Conservation (phyloP, 2,888 invertebrate genomes). For the Pemphredon lugubris region DNA sequence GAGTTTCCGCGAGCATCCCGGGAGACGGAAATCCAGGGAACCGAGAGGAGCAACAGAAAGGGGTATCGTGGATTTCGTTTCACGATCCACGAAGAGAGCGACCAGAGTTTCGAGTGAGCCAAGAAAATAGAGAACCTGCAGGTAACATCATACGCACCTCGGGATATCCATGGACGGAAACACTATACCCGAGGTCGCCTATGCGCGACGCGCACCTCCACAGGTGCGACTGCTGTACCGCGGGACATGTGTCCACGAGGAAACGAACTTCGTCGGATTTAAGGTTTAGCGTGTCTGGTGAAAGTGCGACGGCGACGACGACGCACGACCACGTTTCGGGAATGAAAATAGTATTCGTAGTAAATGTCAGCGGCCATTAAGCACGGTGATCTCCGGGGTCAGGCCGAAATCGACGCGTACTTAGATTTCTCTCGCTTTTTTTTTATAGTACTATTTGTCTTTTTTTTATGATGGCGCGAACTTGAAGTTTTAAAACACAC, state of each 20-base stretch:
- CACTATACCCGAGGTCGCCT: slow-evolving; percentile 65
- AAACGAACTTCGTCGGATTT: slow-evolving; percentile 40
- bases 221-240: slow-evolving; percentile 11
- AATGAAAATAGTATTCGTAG: no score
- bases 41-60: slow-evolving; percentile 18
- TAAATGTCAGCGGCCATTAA: no score
- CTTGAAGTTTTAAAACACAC: no score
- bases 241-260: slow-evolving; percentile 14
- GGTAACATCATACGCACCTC: slow-evolving; percentile 70
- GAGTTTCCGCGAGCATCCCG: slow-evolving; percentile 24
- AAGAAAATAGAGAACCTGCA: slow-evolving; percentile 56
- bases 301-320: slow-evolving; percentile 32
- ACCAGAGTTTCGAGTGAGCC: slow-evolving; percentile 46
- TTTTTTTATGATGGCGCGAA: no score
- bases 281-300: slow-evolving; percentile 35
- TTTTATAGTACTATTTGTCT: no score
- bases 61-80: slow-evolving; percentile 59
- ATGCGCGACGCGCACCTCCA: slow-evolving; percentile 41
- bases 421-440: no score
- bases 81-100: slow-evolving; percentile 55
- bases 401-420: no score
- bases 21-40: slow-evolving; percentile 60
- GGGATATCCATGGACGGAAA: slow-evolving; percentile 71
- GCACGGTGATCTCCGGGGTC: no score
- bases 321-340: neutral